A percentile compares a stretch with the other conserved stretches of the same genome.
Conservation (phyloP, 2,113 vertebrate genomes). For the Myotis lucifugus region DNA sequence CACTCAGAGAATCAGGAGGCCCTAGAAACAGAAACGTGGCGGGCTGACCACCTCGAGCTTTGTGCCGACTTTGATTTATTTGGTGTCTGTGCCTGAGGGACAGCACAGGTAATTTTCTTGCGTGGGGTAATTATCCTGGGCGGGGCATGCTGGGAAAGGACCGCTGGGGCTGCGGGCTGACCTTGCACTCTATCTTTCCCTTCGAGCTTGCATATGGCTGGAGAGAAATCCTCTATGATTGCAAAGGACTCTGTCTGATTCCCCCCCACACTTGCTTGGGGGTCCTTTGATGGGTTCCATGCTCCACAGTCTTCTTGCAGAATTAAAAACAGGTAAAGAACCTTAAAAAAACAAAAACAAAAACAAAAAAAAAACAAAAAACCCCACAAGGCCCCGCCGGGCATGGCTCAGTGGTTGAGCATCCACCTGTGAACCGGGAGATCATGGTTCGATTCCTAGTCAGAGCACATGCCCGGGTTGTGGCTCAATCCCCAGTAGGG, state of each 20-base stretch:
- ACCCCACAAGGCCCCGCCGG: too few species aligned
- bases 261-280: neutral
- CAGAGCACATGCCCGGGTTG: too few species aligned
- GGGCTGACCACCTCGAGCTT: neutral
- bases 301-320: neutral
- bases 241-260: neutral
- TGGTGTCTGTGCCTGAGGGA: constrained; percentile 38
- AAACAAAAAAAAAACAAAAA: too few species aligned
- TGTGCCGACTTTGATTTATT: constrained; percentile 63
- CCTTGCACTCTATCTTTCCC: constrained; percentile 49
- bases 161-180: constrained; percentile 42
- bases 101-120: constrained; percentile 45
- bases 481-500: too few species aligned
- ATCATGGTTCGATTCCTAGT: too few species aligned
- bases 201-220: neutral
- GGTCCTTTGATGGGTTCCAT: neutral
- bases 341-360: neutral
- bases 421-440: too few species aligned
- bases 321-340: constrained; percentile 25
- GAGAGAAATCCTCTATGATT: neutral
- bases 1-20: constrained; percentile 11
- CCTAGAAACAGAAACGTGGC: neutral
- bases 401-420: too few species aligned
- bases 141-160: constrained; percentile 21
- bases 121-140: constrained; percentile 18